Base-by-base conservation (phyloP, 2,113 vertebrate species). In the Eretmochelys imbricata region DNA sequence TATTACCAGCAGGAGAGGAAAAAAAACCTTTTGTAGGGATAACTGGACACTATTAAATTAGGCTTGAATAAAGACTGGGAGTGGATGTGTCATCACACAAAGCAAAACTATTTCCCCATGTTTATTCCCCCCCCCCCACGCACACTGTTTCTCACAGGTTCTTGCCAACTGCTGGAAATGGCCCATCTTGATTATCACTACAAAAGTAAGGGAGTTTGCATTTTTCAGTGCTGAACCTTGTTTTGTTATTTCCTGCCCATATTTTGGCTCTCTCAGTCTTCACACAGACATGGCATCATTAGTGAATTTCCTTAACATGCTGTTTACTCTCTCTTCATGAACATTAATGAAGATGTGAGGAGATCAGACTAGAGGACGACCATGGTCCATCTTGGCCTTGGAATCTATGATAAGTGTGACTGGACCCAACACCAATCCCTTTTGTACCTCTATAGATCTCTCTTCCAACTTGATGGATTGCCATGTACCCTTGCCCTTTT, bases 161-260 rank as follows among this genome's bases (percentile, higher is more conserved):
- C 42, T 42, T 42, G 42, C 5, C 42, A 42, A 42, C 42, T 42
- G 42, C 42, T 42, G 42, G 42, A 42, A 42, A 42, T 42, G 42
- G 42, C 42, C 42, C 42, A 42, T 42, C 42, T 42, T 42, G 42
- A 42, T 42, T 42, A 42, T 42, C 42, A 42, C 42, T 42, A 42
- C 42, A 42, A 42, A 42, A 42, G 42, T 42, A 42, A 42, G 42
- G 42, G 0, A 2, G 2, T 49, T 84, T 88, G 27, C 51, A 55
- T 0, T 0, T 24, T 48, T 24, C 29, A 13, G 12, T 1, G 12
- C 35, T 75, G 72, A 84, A 46, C 22, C 3, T 24, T 3, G 1
- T 87, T 79, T 78, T 22, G 42, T 69, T n/a, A 8, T 7, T 42
- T 22, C 6, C 57, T 50, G 38, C 48, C 0, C 2, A 6, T 3